These are phyloP conservation scores for Falco biarmicus DNA, from an alignment of 2,797 vertebrate genomes.

Conservation along the genomic window DNA sequence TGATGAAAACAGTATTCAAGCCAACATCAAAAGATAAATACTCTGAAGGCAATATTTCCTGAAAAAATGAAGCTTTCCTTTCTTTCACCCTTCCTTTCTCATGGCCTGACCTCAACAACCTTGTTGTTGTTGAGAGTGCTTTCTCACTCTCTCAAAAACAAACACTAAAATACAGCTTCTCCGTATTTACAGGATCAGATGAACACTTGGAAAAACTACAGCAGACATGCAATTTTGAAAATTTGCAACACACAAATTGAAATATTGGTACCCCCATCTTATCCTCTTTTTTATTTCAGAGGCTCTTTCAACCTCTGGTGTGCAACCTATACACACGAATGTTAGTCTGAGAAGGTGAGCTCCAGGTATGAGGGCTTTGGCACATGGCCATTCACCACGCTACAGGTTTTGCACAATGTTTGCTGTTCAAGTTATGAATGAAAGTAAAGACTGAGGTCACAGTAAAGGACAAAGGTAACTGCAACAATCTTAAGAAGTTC, in stretches of 20 bases:
- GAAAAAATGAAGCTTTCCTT: not conserved
- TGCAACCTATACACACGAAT: not conserved
- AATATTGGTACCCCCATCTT: not conserved
- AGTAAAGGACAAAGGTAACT: not conserved
- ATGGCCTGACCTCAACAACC: not conserved
- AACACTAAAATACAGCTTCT: not conserved
- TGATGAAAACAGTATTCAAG: not conserved
- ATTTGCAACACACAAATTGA: not conserved
- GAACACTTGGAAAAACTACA: not conserved
- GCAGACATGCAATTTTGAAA: not conserved
- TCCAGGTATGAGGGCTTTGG: not conserved
- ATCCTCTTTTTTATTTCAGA: not conserved
- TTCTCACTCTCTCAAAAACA: not conserved
- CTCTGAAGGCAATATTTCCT: not conserved
- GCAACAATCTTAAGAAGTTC: not conserved
- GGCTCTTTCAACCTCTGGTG: not conserved
- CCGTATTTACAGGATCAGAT: not conserved
- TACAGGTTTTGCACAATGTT: not conserved
- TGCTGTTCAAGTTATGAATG: not conserved
- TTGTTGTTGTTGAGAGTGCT: accelerated
- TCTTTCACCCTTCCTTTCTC: not conserved
- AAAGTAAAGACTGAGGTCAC: not conserved
- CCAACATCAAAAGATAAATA: not conserved
- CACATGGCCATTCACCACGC: not conserved
- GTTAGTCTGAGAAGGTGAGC: not conserved